Evolutionary conservation across 2,797 vertebrate species (phyloP), one percentile per base, ranked within the genome.

Genomic region (Rhinogobio ventralis): DNA sequence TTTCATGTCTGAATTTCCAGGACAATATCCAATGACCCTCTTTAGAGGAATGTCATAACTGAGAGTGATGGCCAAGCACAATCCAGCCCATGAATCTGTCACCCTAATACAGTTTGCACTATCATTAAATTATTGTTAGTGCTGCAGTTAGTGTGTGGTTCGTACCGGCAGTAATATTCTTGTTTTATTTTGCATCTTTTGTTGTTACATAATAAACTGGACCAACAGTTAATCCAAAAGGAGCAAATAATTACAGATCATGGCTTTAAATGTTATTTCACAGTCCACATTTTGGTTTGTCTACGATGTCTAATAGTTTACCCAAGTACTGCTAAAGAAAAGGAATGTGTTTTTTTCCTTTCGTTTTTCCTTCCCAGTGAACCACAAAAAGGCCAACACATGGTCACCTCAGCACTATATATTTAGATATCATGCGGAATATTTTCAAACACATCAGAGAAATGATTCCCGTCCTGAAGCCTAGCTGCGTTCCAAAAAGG

Each of bases 331-430:
- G 15, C 82, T 85, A 73, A 83, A 86, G 69, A 83, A 83, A 74
- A 77, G n/a, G 71, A 85, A 89, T 81, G 81, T 71, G 57, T 87
- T 79, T 88, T 75, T 86, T 81, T 84, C 77, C 79, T 72, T 83
- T 79, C 86, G 77, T 74, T 79, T 55, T 67, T 66, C 86, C 74
- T 88, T 74, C 81, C 78, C n/a, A 75, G 64, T 86, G 82, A 91
- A 85, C 87, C 33, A 74, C 86, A 87, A 80, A 84, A 79, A 83
- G 88, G 89, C 85, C 87, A 90, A 87, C 86, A 82, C 84, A 78
- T 80, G 88, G 89, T 87, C 90, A 90, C 85, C 79, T 39, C 76
- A 89, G 85, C 75, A 89, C 82, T 90, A 90, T 92, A 86, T 91
- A 83, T 90, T 87, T 90, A 86, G 88, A 89, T 78, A 83, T 90